phyloP scores from a whole-genome alignment of 53 echinoderm and acorn worm genomes.

The Echinometra lucunter region DNA sequence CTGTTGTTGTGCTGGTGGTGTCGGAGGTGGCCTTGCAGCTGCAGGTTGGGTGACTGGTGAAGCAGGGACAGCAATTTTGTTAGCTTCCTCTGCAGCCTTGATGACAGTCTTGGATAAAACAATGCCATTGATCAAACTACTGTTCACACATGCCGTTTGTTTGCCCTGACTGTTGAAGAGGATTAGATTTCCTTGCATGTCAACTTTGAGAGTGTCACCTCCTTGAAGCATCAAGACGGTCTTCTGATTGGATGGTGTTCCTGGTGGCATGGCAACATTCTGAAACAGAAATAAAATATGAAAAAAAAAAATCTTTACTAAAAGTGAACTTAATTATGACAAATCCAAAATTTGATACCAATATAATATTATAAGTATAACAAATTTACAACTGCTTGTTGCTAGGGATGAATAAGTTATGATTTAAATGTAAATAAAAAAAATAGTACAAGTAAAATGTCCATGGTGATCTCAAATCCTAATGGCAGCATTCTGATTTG shows the following conservation, averaged over 20 bases:
- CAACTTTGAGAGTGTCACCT: conserved; percentile 91
- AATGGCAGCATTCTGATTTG: no score
- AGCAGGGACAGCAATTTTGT: conserved; percentile 2
- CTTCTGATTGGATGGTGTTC: conserved; percentile 72
- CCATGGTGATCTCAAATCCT: no score
- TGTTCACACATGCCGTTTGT: conserved; percentile 68
- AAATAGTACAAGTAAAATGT: no score
- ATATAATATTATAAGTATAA: no score
- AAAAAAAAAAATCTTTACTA: neutral
- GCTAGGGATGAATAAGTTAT: no score
- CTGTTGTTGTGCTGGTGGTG: conserved; percentile 40
- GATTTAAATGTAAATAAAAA: no score
- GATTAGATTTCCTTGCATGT: conserved; percentile 87
- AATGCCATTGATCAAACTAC: conserved; percentile 52
- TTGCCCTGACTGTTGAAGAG: conserved; percentile 81
- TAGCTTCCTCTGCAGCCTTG: conserved; percentile 67
- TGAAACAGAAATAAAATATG: neutral
- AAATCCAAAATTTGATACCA: no score
- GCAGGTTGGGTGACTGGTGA: conserved; percentile 7
- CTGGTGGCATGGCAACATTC: conserved; percentile 70
- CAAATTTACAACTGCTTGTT: no score
- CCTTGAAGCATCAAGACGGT: conserved; percentile 92
- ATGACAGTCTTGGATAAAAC: conserved; percentile 68
- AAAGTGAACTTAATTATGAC: neutral
- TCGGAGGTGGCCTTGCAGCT: neutral